Base-by-base conservation (phyloP, 2,888 invertebrate species). In the Drosophila suboccidentalis region DNA sequence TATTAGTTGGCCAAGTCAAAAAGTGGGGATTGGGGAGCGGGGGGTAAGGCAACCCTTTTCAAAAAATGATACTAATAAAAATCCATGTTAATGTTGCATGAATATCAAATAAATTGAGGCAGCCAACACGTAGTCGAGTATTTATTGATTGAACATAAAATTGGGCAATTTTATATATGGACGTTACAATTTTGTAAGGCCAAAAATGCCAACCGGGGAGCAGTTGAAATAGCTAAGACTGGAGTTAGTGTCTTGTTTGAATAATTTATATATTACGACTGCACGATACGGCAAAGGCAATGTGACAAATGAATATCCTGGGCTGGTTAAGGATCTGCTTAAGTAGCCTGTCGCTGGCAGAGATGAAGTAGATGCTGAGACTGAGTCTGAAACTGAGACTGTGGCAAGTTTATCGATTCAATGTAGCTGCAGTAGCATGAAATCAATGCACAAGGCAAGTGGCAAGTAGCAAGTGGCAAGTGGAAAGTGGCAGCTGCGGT, bases 71-170 rank as follows among this genome's bases (percentile, higher is more conserved):
- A 78, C 86, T 89, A 86, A 89, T 86, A 86, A 86, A 85, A 86
- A 86, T 86, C 89, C 86, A 89, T 89, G 89, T 86, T 86, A 86
- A 89, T 86, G 87, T 86, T 86, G 86, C 86, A 89, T 86, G 86
- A 86, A 89, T 86, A 89, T 78, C 80, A 85, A 86, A 86, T 86
- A 86, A 87, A 86, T 86, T 86, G 88, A 73, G 88, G 65, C 82
- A 78, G 85, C 82, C 71, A 87, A 85, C 86, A 85, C 89, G 84
- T 82, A 76, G 62, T 36, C 29, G 29, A 29, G 29, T 64, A 88
- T 84, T 86, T 84, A 89, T 86, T 89, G 89, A 86, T 86, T 86
- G 87, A 80, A 87, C 87, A 89, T 89, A 78, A 86, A 86, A 89
- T 87, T 82, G 89, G 82, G 74, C 85, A 85, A 89, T 84, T 86